Evolutionary conservation across 2,113 vertebrate genomes (phyloP).

Genomic region (Scomber colias): DNA sequence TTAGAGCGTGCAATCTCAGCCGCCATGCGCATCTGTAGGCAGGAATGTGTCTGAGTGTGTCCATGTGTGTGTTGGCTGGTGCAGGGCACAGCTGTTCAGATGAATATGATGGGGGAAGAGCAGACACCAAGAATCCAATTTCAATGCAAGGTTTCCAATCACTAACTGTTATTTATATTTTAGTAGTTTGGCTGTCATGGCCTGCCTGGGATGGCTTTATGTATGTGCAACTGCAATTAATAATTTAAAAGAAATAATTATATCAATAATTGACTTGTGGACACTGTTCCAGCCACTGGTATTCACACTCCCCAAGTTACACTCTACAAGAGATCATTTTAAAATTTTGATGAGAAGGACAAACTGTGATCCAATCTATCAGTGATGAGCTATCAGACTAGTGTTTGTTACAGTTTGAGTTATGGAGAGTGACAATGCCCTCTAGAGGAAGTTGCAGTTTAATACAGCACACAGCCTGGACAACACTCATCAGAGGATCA

Average conservation of each 20-base stretch:
- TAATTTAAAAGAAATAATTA: slow-evolving; percentile 9
- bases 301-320: not conserved
- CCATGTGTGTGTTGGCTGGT: slow-evolving; percentile 33
- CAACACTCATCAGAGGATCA: not conserved
- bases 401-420: not conserved
- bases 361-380: not conserved
- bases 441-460: slow-evolving; percentile 47
- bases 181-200: not conserved
- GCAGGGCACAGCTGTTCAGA: slow-evolving; percentile 70
- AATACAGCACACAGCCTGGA: slow-evolving; percentile 1
- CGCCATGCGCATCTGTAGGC: slow-evolving; percentile 51
- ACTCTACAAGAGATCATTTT: not conserved
- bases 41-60: slow-evolving; percentile 18
- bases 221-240: slow-evolving; percentile 3
- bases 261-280: slow-evolving; percentile 9
- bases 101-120: slow-evolving; percentile 62
- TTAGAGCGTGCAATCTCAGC: slow-evolving; percentile 67
- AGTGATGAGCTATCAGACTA: not conserved
- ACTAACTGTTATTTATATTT: slow-evolving; percentile 52
- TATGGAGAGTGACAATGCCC: slow-evolving; percentile 30
- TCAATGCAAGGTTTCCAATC: slow-evolving; percentile 14
- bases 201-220: slow-evolving; percentile 28
- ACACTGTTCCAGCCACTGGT: not conserved
- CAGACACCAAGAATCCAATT: slow-evolving; percentile 41
- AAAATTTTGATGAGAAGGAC: not conserved